These are phyloP conservation scores for Tachystola acroxantha DNA, from an alignment of 2,888 invertebrate species.

Conservation along the genomic window DNA sequence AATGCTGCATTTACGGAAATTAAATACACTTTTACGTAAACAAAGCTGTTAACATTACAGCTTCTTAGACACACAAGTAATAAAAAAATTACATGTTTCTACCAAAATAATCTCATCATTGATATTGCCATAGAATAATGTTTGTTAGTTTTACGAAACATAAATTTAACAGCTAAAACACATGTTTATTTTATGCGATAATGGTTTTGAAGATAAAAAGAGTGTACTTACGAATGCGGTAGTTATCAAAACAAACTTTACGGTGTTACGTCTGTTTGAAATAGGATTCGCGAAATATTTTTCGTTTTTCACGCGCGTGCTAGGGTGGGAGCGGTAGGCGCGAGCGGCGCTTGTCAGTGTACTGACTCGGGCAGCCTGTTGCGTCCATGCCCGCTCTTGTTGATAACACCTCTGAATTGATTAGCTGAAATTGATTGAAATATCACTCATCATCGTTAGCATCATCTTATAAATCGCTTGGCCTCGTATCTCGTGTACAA, in stretches of 20 bases:
- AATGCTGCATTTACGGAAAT: background rate
- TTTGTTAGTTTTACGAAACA: slow-evolving; percentile 14
- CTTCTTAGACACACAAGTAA: slow-evolving; percentile 1
- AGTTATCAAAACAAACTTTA: slow-evolving; percentile 34
- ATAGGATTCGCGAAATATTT: slow-evolving; percentile 12
- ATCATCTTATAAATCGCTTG: no score
- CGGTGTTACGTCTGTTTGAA: slow-evolving; percentile 20
- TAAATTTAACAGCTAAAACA: slow-evolving; percentile 14
- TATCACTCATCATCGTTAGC: no score
- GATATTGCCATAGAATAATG: slow-evolving; percentile 2
- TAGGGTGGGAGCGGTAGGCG: slow-evolving; percentile 16
- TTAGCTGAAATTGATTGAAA: background rate
- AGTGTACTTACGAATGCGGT: slow-evolving; percentile 34
- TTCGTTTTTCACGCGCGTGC: slow-evolving; percentile 9
- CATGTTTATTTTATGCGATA: slow-evolving; percentile 41
- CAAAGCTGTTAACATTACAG: background rate
- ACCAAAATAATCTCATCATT: slow-evolving; percentile 5
- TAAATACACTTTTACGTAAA: background rate
- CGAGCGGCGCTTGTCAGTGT: slow-evolving; percentile 16
- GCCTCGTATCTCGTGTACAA: no score
- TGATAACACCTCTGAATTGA: background rate
- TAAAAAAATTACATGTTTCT: slow-evolving; percentile 3
- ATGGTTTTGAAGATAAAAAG: slow-evolving; percentile 39
- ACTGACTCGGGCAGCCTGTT: slow-evolving; percentile 17
- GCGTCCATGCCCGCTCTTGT: background rate